phyloP scores from a whole-genome alignment of 2,113 vertebrate genomes.

The Misgurnus anguillicaudatus region DNA sequence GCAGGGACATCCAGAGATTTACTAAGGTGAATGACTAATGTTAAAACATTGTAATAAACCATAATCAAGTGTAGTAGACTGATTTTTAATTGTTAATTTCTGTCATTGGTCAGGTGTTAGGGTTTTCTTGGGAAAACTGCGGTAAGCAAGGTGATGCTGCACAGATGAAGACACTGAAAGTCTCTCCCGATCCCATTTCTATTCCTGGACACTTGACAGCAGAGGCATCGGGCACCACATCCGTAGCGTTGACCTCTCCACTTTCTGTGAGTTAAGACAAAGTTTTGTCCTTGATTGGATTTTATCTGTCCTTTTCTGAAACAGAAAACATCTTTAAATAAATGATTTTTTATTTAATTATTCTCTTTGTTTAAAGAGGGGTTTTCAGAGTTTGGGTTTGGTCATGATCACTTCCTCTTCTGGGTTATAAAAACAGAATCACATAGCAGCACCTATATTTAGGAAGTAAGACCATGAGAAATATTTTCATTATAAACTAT shows the following conservation, averaged over 20 bases:
- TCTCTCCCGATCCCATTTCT: constrained; percentile 73
- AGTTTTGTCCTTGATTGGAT: too few species aligned
- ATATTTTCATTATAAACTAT: too few species aligned
- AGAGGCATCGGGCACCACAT: constrained; percentile 63
- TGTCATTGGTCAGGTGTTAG: constrained; percentile 45
- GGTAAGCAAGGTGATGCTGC: constrained; percentile 66
- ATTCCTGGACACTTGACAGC: constrained; percentile 72
- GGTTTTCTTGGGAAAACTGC: constrained; percentile 76
- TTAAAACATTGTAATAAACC: accelerated
- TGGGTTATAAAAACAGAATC: too few species aligned
- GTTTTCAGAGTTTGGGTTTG: too few species aligned
- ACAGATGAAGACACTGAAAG: constrained; percentile 59
- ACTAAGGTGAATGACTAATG: constrained; percentile 29
- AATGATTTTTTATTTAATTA: too few species aligned
- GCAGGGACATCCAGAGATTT: not conserved
- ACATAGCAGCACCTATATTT: too few species aligned
- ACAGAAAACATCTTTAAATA: too few species aligned
- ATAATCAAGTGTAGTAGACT: not conserved
- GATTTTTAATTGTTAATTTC: not conserved
- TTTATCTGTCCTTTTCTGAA: too few species aligned
- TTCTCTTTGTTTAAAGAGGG: too few species aligned
- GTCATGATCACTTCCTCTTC: too few species aligned
- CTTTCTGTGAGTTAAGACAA: constrained; percentile 64
- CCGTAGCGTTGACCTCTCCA: constrained; percentile 60
- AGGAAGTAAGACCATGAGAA: too few species aligned